Percentiles rank a stretch among this genome's conserved stretches.
phyloP scores from a whole-genome alignment of 2,113 vertebrate genomes.

The Gadus macrocephalus region DNA sequence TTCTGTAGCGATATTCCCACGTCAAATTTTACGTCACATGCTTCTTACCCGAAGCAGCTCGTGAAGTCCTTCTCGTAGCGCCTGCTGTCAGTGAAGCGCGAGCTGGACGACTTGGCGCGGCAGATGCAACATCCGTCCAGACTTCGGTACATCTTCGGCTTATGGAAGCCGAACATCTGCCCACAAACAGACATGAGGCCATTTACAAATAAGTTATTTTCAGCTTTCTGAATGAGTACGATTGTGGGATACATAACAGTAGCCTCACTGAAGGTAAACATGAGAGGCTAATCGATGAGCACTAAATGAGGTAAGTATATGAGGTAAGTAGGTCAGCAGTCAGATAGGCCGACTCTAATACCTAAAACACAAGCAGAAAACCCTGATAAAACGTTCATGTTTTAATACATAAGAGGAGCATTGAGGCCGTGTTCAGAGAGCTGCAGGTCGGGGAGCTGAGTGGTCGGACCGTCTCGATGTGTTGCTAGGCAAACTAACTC shows the following conservation, averaged over 20 bases:
- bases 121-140: slow-evolving; percentile 98
- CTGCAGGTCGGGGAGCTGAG: no score
- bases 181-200: neutral
- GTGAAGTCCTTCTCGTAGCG: slow-evolving; percentile 98
- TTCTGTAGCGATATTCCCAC: neutral
- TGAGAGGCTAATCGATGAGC: neutral
- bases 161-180: slow-evolving; percentile 99
- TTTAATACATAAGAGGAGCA: no score
- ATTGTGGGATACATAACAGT: no score
- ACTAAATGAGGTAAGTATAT: slow-evolving; percentile 66
- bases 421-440: no score
- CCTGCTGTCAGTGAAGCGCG: slow-evolving; percentile 96
- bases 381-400: no score
- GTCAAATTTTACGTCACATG: slow-evolving; percentile 8
- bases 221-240: no score
- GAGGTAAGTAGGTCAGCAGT: slow-evolving; percentile 68
- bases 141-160: slow-evolving; percentile 99
- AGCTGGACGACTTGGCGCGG: slow-evolving; percentile 97
- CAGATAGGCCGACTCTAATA: slow-evolving; percentile 57
- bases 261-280: no score
- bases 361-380: no score
- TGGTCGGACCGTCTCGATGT: slow-evolving; percentile 27
- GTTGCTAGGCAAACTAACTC: slow-evolving; percentile 63
- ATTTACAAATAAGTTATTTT: no score
- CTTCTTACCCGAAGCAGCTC: slow-evolving; percentile 93